Evolutionary conservation across 2,888 invertebrate species (phyloP).

Genomic region (Stictocephala bisonia): DNA sequence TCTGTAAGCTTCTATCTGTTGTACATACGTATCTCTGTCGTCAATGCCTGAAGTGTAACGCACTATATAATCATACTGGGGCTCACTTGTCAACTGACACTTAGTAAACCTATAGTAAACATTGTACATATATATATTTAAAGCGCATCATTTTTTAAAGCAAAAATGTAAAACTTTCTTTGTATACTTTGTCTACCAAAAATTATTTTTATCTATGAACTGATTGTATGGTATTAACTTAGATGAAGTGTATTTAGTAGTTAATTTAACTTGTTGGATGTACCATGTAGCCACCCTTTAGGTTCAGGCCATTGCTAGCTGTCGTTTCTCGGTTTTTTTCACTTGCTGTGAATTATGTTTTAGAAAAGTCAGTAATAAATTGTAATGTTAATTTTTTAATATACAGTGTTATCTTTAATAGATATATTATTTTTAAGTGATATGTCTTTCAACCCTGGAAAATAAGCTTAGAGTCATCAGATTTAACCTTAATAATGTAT

Average conservation of each 20-base stretch:
- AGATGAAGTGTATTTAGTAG: conserved; percentile 31
- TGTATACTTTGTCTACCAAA: conserved; percentile 42
- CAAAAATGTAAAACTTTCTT: conserved; percentile 33
- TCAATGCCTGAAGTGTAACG: conserved; percentile 16
- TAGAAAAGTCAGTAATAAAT: conserved; percentile 11
- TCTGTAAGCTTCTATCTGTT: conserved; percentile 35
- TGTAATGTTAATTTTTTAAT: conserved; percentile 31
- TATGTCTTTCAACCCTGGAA: conserved; percentile 47
- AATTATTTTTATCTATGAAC: conserved; percentile 40
- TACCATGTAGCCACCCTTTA: neutral
- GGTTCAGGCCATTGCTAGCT: conserved; percentile 20
- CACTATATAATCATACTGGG: conserved; percentile 31
- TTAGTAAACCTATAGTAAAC: conserved; percentile 29
- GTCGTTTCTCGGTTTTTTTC: neutral
- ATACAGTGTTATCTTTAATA: conserved; percentile 29
- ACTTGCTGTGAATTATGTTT: conserved; percentile 1
- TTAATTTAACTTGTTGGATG: conserved; percentile 23
- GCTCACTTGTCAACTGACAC: conserved; percentile 18
- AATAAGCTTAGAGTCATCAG: conserved; percentile 23
- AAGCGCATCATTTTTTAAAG: conserved; percentile 36
- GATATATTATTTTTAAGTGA: conserved; percentile 43
- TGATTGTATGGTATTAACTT: conserved; percentile 32
- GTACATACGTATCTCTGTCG: conserved; percentile 34
- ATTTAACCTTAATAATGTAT: neutral
- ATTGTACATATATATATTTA: conserved; percentile 38